These are phyloP conservation scores for Heliconius ismenius DNA, from an alignment of 2,888 invertebrate species.

Conservation along the genomic window DNA sequence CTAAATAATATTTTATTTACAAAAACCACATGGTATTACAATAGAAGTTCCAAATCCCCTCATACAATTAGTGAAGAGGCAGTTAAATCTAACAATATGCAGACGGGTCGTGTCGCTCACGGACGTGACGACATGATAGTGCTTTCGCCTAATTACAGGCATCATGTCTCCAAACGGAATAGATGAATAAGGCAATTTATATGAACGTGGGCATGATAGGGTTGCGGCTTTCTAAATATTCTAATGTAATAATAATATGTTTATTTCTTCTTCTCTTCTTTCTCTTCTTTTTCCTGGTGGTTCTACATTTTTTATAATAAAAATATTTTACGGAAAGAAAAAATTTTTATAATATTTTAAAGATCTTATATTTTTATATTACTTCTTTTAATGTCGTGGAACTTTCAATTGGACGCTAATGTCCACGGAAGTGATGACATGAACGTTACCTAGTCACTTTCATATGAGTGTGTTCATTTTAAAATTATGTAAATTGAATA, in stretches of 20 bases:
- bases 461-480: background rate
- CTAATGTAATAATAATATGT: background rate
- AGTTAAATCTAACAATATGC: conserved; percentile 19
- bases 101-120: conserved; percentile 46
- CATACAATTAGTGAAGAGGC: conserved; percentile 16
- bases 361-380: background rate
- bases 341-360: background rate
- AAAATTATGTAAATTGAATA: conserved; percentile 2
- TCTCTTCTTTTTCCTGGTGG: too few relatives aligned
- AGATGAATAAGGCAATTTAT: conserved; percentile 42
- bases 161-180: conserved; percentile 50
- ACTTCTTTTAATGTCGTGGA: background rate
- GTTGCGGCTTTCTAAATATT: conserved; percentile 17
- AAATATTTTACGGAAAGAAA: background rate
- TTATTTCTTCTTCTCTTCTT: background rate
- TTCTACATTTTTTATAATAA: background rate
- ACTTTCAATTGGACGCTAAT: conserved; percentile 1
- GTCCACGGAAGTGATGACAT: conserved; percentile 17
- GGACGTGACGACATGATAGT: conserved; percentile 55
- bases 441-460: conserved; percentile 9
- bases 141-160: conserved; percentile 74
- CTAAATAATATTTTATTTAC: background rate
- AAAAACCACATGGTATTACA: background rate
- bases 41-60: background rate
- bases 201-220: conserved; percentile 24